Conservation (phyloP, 2,113 vertebrate genomes). For the Bos taurus region ARS-UCD2.0 NC_037337.1:92757501-92758000, state of each 20-base stretch:
- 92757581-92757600: neutral
- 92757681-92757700: fast-evolving
- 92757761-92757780: neutral
- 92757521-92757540: neutral
- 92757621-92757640: neutral
- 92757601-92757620: neutral
- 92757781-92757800: neutral
- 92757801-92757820: neutral
- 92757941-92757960: neutral
- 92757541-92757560: neutral
- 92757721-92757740: neutral
- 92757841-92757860: neutral
- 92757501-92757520: neutral
- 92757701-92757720: fast-evolving
- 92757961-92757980: neutral
- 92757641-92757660: neutral
- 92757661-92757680: neutral
- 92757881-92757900: neutral
- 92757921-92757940: neutral
- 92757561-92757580: neutral
- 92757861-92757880: neutral
- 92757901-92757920: neutral
- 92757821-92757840: neutral
- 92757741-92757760: neutral
- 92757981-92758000: neutral